Conservation (phyloP, 2,113 vertebrate genomes). For the Phyllopteryx taeniolatus region DNA sequence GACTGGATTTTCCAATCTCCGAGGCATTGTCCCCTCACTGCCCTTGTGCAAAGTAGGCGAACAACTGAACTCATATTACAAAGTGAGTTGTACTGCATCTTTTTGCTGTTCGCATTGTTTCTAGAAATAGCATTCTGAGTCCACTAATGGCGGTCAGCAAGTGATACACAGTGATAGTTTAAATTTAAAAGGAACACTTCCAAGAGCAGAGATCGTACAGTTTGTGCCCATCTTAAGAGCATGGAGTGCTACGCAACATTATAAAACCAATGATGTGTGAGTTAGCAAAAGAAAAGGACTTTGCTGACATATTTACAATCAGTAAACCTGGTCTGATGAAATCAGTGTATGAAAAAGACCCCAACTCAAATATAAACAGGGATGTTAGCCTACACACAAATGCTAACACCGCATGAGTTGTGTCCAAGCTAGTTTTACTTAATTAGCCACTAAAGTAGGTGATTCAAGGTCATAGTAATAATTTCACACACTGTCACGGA, state of each 20-base stretch:
- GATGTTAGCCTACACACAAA: not conserved
- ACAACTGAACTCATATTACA: not conserved
- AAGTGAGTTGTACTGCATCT: too few species aligned
- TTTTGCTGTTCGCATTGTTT: not conserved
- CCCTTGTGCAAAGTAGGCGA: not conserved
- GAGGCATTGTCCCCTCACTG: not conserved
- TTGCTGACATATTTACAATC: not conserved
- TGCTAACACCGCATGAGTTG: not conserved
- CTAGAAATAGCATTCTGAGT: not conserved
- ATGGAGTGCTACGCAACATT: not conserved
- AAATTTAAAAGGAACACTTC: not conserved
- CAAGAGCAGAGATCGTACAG: not conserved
- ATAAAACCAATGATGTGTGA: too few species aligned
- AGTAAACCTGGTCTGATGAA: not conserved
- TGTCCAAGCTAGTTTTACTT: not conserved
- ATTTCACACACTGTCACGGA: not conserved
- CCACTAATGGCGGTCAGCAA: too few species aligned
- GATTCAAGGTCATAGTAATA: not conserved
- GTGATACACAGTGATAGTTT: too few species aligned
- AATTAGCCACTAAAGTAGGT: not conserved
- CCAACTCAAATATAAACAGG: not conserved
- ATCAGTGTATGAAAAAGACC: not conserved
- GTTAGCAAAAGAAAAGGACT: not conserved
- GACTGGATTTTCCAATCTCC: not conserved
- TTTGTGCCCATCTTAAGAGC: not conserved